Base-by-base conservation (phyloP, 2,888 invertebrate species). In the Tetragonisca angustula region DNA sequence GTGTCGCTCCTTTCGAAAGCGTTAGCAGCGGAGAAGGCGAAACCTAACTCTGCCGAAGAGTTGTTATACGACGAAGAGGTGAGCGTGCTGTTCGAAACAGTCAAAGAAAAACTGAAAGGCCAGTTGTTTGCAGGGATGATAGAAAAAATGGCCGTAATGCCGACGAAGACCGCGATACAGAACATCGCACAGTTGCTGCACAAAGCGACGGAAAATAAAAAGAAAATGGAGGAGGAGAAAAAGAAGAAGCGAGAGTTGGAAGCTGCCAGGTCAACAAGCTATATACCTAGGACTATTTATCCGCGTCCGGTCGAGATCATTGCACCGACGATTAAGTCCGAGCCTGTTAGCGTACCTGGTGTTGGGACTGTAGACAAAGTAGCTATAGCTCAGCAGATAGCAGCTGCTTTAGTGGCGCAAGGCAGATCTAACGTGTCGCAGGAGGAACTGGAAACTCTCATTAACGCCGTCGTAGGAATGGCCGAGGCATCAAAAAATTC, bases 71-170 rank as follows among this genome's bases (percentile, higher is more conserved):
- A 97, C 84, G 97, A 98, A 74, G 95, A 96, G 62, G 96, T 97
- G 76, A 96, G 96, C 89, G 97, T 97, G 0, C 95, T 98, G 87
- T 96, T 98, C 86, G 98, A 98, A 95, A 98, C 98, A 0, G 97
- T 97, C 0, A 98, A 98, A 90, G 98, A 98, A 94, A 98, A 98
- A 94, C 95, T 98, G 69, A 97, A 97, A 94, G 97, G 97, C 69
- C 96, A 97, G 75, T 94, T 97, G 81, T 96, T 97, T 91, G 97
- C 97, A 50, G 96, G 97, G 76, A 96, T 97, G 85, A 95, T 96
- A 15, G 95, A 95, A 79, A 95, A 95, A 73, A 93, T 95, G 86
- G 97, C 97, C 85, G 96, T 97, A 80, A 95, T 96, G 83, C 97
- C 98, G 62, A 97, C 97, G 79, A 97, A 97, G 91, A 96, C 96